Conservation (phyloP, 2,888 invertebrate species). For the Aleiodes alternator region DNA sequence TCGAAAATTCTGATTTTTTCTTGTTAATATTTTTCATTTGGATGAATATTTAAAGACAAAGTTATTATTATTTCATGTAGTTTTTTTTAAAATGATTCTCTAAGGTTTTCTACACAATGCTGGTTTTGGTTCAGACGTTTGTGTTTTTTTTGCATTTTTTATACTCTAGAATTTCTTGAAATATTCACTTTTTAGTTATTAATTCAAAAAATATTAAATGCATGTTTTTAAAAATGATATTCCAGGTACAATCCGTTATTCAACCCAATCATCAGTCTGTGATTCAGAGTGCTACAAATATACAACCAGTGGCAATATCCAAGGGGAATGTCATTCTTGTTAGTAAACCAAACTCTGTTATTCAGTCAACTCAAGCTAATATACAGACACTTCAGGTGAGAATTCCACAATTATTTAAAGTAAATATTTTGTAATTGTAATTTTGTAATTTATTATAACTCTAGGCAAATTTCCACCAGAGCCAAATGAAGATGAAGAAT, state of each 20-base stretch:
- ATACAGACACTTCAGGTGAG: conserved; percentile 90
- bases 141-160: not conserved
- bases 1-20: too few relatives aligned
- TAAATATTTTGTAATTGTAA: too few relatives aligned
- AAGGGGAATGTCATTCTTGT: conserved; percentile 94
- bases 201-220: not conserved
- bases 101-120: conserved; percentile 69
- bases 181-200: not conserved
- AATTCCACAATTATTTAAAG: not conserved
- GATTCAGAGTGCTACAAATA: conserved; percentile 93
- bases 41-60: too few relatives aligned
- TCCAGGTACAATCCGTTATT: conserved; percentile 94
- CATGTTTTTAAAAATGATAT: not conserved
- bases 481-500: too few relatives aligned
- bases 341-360: conserved; percentile 93
- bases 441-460: too few relatives aligned
- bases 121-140: conserved; percentile 61
- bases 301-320: conserved; percentile 87
- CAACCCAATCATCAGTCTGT: conserved; percentile 97
- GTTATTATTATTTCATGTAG: too few relatives aligned
- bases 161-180: not conserved
- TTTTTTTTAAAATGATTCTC: not conserved
- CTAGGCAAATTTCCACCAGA: too few relatives aligned
- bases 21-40: too few relatives aligned
- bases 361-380: conserved; percentile 92